Base-by-base conservation (phyloP, 2,888 invertebrate genomes). In the Lottia gigantea region DNA sequence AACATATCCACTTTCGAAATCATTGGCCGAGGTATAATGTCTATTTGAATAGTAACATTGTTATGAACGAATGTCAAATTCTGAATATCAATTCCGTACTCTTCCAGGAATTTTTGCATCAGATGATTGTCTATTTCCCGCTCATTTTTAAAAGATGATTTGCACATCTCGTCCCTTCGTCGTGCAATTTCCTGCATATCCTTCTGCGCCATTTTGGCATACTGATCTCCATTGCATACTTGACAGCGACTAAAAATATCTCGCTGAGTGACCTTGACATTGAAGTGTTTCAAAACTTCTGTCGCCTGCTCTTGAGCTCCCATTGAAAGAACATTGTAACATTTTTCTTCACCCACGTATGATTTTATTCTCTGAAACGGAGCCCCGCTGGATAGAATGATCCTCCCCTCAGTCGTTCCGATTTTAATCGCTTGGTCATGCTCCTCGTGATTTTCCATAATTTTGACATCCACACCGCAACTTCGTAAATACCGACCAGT, bases 181-280 rank as follows among this genome's bases (percentile, higher is more conserved):
- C 69, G 46, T 66, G 74, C 74, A 12, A 76, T 73, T 26, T 70
- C 64, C 62, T 69, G 72, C 73, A 80, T 73, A 25, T 74, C 74
- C 8, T 49, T 55, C 6, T 76, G 66, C 62, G 80, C 76, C 15
- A 85, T 72, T 31, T 76, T 71, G 1, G 82, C 64, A 71, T 83
- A 85, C 8, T 73, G 66, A 71, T 81, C 74, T 26, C 83, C 80
- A 75, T 85, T 84, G 68, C 84, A 84, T 11, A 79, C 71, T 88
- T 92, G 91, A 88, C 95, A 95, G 79, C 93, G 90, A 81, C 91
- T 93, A 81, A 94, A 92, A 74, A 94, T 91, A 87, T 94, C 91
- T 74, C 90, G 90, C 83, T 91, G 90, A 46, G 90, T 91, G 65
- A 94, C 90, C 62, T 87, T 85, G 71, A 95, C 90, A 83, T 92